Evolutionary conservation across 2,888 invertebrate species (phyloP).

Genomic region (Sarcophaga caerulescens): DNA sequence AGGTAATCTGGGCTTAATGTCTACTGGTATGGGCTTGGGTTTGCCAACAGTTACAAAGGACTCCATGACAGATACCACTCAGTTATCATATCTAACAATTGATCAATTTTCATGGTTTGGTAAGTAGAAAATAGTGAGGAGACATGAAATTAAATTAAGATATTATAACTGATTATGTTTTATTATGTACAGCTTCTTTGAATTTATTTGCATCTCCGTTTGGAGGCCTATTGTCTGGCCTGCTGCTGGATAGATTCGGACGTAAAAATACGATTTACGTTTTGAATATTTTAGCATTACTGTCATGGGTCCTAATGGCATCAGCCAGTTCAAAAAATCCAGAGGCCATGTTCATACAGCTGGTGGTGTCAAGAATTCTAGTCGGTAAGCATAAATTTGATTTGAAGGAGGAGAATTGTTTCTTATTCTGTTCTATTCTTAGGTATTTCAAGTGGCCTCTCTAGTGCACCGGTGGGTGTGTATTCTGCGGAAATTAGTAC

Average conservation of each 20-base stretch:
- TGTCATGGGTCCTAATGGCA: constrained; percentile 78
- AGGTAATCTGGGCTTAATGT: constrained; percentile 78
- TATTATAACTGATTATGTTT: not conserved
- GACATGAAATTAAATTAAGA: not conserved
- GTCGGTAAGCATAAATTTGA: constrained; percentile 73
- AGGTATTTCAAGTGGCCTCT: constrained; percentile 79
- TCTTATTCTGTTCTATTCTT: not conserved
- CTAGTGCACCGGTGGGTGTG: constrained; percentile 79
- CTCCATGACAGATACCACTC: constrained; percentile 74
- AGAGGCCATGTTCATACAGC: constrained; percentile 74
- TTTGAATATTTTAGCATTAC: constrained; percentile 76
- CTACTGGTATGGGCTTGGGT: constrained; percentile 78
- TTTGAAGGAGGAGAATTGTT: too few relatives aligned
- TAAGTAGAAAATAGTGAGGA: constrained; percentile 65
- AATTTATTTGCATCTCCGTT: constrained; percentile 78
- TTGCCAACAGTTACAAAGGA: constrained; percentile 77
- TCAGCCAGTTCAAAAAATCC: constrained; percentile 73
- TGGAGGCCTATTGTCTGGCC: constrained; percentile 78
- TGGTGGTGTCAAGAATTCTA: constrained; percentile 78
- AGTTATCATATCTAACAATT: constrained; percentile 73
- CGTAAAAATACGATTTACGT: constrained; percentile 77
- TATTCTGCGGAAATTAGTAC: constrained; percentile 81
- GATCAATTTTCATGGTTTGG: constrained; percentile 80
- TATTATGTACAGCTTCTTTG: constrained; percentile 75
- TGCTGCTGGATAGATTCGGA: constrained; percentile 78